A percentile compares a stretch with the other conserved stretches of the same genome.
Evolutionary conservation across 1,140 invertebrate genomes (phyloP).

Genomic region (Nasonia longicornis): DNA sequence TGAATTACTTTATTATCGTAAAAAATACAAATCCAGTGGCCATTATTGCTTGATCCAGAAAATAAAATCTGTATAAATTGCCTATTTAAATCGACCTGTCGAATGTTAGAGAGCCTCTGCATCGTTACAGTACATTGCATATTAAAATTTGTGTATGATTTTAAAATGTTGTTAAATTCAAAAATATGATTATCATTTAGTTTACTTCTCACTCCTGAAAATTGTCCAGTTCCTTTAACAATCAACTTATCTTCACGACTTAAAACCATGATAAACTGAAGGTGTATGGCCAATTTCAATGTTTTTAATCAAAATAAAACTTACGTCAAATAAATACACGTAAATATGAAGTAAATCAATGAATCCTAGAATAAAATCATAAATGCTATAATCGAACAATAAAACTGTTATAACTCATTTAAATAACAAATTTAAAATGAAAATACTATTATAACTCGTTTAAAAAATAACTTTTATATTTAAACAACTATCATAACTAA

Average conservation of each 20-base stretch:
- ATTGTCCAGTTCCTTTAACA: background rate
- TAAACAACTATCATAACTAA: too few relatives aligned
- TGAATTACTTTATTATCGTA: slow-evolving; percentile 35
- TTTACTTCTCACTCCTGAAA: background rate
- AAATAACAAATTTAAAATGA: too few relatives aligned
- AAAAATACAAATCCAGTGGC: slow-evolving; percentile 7
- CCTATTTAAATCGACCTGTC: background rate
- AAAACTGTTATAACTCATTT: too few relatives aligned
- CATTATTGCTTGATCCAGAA: slow-evolving; percentile 25
- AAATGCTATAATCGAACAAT: too few relatives aligned
- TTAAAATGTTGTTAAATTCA: background rate
- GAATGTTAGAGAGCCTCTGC: background rate
- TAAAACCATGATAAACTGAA: background rate
- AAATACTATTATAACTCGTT: too few relatives aligned
- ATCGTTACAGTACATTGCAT: slow-evolving; percentile 7
- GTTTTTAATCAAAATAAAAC: too few relatives aligned
- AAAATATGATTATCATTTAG: background rate
- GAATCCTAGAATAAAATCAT: too few relatives aligned
- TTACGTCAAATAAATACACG: too few relatives aligned
- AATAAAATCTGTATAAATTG: slow-evolving; percentile 14
- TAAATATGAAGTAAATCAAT: too few relatives aligned
- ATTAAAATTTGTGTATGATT: background rate
- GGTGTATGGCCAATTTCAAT: background rate
- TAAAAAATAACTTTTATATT: too few relatives aligned
- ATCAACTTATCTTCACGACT: background rate